Base-by-base conservation (phyloP, 2,113 vertebrate genomes). In the Hippocampus mohnikei region DNA sequence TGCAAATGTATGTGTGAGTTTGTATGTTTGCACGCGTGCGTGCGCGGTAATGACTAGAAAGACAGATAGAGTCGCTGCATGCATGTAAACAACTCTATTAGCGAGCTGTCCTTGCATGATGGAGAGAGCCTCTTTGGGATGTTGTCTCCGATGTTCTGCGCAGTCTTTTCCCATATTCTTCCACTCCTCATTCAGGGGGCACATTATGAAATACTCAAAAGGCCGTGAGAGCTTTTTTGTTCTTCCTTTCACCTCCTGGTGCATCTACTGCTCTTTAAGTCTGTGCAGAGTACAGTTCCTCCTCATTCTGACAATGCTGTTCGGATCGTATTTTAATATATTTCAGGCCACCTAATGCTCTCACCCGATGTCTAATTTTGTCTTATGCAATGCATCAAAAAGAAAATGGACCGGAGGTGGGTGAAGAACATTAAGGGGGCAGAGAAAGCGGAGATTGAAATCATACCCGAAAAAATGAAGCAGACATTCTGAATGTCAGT, bases 21-120 rank as follows among this genome's bases (percentile, higher is more conserved):
- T 44, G 42, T 13, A 37, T 37, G 33, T 37, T 37, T 69, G 63
- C 46, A 37, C 25, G 64, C 42, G 15, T 41, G 56, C 37, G 61
- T 55, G 15, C 37, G 23, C 23, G 61, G 29, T 48, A 25, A 60
- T 69, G 50, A 52, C 48, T 2, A 67, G 65, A 73, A 52, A 67
- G 66, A 67, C 27, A 33, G 42, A 66, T 53, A 58, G 71, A 66
- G 64, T 33, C 37, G 50, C 52, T 59, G 64, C 58, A 69, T 78
- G 78, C 77, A 85, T 82, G 66, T 77, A 78, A 87, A 87, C 74
- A 88, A 66, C 78, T 85, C 77, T 64, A 85, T 88, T 81, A 85
- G 79, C 8, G 42, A 74, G 82, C 75, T 81, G 79, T 80, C 87
- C 81, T 76, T 78, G 81, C 74, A 78, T 80, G 82, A 79, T 74